Conservation (phyloP, 2,888 invertebrate genomes). For the Dryocosmus kuriphilus region DNA sequence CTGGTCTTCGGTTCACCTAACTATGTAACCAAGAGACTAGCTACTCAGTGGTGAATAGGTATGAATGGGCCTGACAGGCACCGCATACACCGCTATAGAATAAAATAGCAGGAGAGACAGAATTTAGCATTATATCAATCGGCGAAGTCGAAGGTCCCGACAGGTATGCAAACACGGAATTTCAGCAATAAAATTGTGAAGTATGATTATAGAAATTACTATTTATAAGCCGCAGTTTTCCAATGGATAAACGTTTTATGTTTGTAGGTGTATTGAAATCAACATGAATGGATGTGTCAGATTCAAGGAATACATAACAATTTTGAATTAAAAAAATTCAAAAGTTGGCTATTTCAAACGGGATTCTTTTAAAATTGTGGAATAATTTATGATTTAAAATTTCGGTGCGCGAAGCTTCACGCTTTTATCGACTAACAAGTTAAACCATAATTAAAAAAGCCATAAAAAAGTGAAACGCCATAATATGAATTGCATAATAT, state of each 20-base stretch:
- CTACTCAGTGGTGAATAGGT: slow-evolving; percentile 21
- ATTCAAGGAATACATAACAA: not conserved
- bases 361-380: too few relatives aligned
- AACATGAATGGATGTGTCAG: not conserved
- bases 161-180: slow-evolving; percentile 28
- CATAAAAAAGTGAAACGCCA: too few relatives aligned
- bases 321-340: not conserved
- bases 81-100: not conserved
- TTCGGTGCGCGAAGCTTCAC: too few relatives aligned
- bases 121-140: slow-evolving; percentile 36
- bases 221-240: not conserved
- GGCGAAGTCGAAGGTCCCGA: slow-evolving; percentile 14
- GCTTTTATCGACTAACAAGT: too few relatives aligned
- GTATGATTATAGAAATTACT: not conserved
- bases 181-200: slow-evolving; percentile 30
- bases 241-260: not conserved
- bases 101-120: not conserved
- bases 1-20: slow-evolving; percentile 10
- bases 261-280: not conserved
- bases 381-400: too few relatives aligned
- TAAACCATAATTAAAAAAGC: too few relatives aligned
- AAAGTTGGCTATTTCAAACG: too few relatives aligned
- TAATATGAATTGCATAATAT: too few relatives aligned
- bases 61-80: slow-evolving; percentile 1
- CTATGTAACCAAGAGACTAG: slow-evolving; percentile 4